Evolutionary conservation across 2,888 invertebrate genomes (phyloP), one percentile per base, ranked within the genome.

Genomic region (Zygothrica quintamaculata): DNA sequence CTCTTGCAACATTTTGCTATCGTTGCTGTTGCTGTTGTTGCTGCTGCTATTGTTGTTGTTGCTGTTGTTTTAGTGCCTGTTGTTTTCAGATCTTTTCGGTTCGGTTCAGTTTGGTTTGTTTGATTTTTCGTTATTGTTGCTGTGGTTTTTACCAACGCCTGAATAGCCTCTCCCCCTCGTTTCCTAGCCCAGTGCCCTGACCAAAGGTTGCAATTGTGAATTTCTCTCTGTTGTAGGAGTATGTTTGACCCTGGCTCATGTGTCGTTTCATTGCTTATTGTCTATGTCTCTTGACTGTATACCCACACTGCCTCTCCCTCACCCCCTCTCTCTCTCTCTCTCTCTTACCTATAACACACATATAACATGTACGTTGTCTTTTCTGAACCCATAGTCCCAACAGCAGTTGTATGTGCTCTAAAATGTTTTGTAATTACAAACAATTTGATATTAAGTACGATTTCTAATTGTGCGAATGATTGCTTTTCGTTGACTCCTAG

Each of bases 371-470:
- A 13, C 33, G 47, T 26, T 43, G 31, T 40, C 36, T 15, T 40
- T 40, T n/a, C n/a, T n/a, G n/a, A n/a, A n/a, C n/a, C n/a, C n/a
- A n/a, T n/a, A n/a, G 44, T 25, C 25, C 26, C 39, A 51, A 51
- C 44, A 43, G 29, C 33, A 44, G 25, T 50, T 61, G 43, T 69
- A 42, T 42, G 37, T 40, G 56, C 57, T 61, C 61, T 68, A 74
- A 81, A 82, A 82, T 82, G 77, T 71, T 82, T 81, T 73, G 82
- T 81, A 81, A 81, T 81, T 81, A 80, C 77, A 71, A 74, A 67
- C 82, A 82, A 82, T 81, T 81, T 81, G 82, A 81, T 79, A 80
- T 77, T 79, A 80, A 80, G 77, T 77, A 80, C 82, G 75, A 80
- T 77, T 81, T 79, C 82, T 80, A 80, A 80, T 80, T 80, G 80